Percentiles rank a stretch among this genome's conserved stretches.
These are phyloP conservation scores for Netelia fuscicornis DNA, from an alignment of 2,888 invertebrate species.

Conservation along the genomic window DNA sequence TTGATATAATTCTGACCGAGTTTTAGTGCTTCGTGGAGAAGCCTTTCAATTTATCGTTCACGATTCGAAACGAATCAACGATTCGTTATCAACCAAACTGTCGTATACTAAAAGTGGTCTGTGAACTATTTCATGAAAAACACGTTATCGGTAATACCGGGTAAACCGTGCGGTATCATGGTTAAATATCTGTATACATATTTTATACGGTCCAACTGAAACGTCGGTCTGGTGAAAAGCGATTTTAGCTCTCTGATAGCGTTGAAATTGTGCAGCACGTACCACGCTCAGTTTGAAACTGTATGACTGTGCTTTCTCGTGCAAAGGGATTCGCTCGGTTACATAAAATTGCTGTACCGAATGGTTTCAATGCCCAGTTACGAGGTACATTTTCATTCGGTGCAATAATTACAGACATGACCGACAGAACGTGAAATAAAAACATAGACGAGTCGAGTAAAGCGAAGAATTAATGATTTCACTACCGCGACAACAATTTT, in stretches of 20 bases:
- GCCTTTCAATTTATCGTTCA: neutral
- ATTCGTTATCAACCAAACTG: conserved; percentile 33
- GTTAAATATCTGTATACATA: conserved; percentile 6
- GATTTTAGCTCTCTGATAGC: conserved; percentile 20
- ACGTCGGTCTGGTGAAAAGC: neutral
- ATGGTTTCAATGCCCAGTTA: neutral
- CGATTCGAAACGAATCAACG: conserved; percentile 11
- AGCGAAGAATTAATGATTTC: neutral
- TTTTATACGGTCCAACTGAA: conserved; percentile 11
- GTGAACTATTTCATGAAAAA: conserved; percentile 37
- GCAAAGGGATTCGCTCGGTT: neutral
- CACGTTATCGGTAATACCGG: conserved; percentile 27
- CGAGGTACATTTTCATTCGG: neutral
- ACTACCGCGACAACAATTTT: too few species aligned
- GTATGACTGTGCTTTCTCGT: neutral
- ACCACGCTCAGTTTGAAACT: neutral
- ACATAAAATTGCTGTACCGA: neutral
- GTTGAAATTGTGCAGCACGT: conserved; percentile 26
- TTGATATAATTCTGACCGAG: neutral
- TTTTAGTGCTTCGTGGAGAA: neutral
- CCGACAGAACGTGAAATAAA: neutral
- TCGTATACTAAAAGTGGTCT: conserved; percentile 6
- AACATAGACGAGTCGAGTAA: neutral
- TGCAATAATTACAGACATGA: neutral
- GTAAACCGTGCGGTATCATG: neutral